Percentiles rank a stretch among this genome's conserved stretches.
These are phyloP conservation scores for Anticlea derivata DNA, from an alignment of 2,888 invertebrate species.

Conservation along the genomic window DNA sequence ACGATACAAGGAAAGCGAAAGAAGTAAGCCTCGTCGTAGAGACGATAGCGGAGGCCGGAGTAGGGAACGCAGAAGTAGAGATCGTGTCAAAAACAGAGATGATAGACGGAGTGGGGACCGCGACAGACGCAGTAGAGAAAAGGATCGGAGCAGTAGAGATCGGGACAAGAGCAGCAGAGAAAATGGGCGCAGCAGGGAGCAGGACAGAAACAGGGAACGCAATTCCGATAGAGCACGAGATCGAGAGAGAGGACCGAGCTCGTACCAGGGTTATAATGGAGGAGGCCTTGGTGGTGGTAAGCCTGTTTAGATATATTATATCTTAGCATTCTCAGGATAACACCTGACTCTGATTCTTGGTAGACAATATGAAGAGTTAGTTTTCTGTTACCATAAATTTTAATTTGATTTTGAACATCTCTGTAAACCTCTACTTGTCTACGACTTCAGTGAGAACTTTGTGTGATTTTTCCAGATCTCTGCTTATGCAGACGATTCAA, in stretches of 20 bases:
- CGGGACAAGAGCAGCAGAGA: constrained; percentile 21
- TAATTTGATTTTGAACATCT: too few relatives aligned
- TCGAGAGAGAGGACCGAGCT: constrained; percentile 50
- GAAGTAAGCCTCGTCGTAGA: constrained; percentile 28
- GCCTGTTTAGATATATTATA: constrained; percentile 5
- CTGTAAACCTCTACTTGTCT: too few relatives aligned
- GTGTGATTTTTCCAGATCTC: too few relatives aligned
- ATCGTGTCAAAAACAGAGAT: constrained; percentile 33
- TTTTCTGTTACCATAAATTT: too few relatives aligned
- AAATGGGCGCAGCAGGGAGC: constrained; percentile 11
- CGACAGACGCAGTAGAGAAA: constrained; percentile 37
- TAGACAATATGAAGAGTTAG: too few relatives aligned
- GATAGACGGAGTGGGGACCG: constrained; percentile 25
- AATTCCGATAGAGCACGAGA: constrained; percentile 31
- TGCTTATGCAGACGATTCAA: too few relatives aligned
- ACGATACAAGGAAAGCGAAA: constrained; percentile 32
- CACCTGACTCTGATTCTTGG: too few relatives aligned
- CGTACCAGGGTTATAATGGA: constrained; percentile 48
- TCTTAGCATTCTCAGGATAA: too few relatives aligned
- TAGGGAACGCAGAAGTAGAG: constrained; percentile 11
- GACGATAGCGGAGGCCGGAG: constrained; percentile 12
- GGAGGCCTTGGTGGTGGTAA: constrained; percentile 64
- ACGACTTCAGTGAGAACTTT: too few relatives aligned
- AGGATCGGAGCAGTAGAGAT: constrained; percentile 30
- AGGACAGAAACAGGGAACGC: constrained; percentile 30